Evolutionary conservation across 1,140 invertebrate genomes (phyloP).

Genomic region (Sipha flava): DNA sequence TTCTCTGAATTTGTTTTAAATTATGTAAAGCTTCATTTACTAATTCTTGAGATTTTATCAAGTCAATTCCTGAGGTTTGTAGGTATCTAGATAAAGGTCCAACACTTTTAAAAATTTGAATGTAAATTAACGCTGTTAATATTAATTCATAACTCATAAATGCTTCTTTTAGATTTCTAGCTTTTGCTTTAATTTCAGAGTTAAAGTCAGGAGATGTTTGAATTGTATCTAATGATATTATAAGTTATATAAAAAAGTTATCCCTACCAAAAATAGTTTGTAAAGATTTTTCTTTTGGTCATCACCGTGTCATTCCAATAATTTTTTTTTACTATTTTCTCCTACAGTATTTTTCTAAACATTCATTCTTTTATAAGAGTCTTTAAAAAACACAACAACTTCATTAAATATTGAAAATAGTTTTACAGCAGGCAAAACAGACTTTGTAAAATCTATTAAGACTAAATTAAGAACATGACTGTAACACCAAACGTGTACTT

Average conservation of each 20-base stretch:
- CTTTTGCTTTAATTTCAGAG: background rate
- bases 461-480: background rate
- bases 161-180: background rate
- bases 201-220: background rate
- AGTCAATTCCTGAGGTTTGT: background rate
- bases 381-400: background rate
- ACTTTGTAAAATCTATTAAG: background rate
- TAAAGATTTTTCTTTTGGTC: background rate
- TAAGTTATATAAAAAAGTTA: background rate
- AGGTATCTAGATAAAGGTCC: background rate
- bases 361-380: constrained; percentile 7
- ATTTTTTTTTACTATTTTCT: background rate
- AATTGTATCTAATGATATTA: background rate
- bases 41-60: background rate
- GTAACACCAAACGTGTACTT: constrained; percentile 18
- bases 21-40: background rate
- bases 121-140: background rate
- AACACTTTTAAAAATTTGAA: background rate
- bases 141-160: constrained; percentile 5
- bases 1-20: background rate
- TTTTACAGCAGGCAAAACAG: background rate
- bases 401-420: background rate
- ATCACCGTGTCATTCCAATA: background rate
- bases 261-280: background rate
- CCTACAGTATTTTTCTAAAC: background rate